A percentile compares a stretch with the other conserved stretches of the same genome.
phyloP scores from a whole-genome alignment of 2,113 vertebrate species.

The Epinephelus fuscoguttatus region DNA sequence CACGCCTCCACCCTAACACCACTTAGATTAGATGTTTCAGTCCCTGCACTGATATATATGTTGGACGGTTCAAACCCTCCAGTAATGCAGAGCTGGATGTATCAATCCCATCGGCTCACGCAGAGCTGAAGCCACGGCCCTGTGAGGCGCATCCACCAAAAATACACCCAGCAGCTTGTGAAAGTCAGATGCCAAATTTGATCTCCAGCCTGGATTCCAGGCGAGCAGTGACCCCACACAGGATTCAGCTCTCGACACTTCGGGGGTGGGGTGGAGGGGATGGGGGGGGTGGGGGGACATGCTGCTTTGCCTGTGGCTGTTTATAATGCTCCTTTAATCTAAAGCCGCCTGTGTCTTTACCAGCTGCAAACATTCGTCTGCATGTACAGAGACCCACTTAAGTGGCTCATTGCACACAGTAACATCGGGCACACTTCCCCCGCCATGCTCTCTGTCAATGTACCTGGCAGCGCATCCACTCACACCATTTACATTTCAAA shows the following conservation, averaged over 20 bases:
- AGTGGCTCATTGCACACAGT: conserved; percentile 51
- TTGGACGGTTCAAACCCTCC: conserved; percentile 32
- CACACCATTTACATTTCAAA: conserved; percentile 79
- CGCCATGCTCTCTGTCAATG: conserved; percentile 49
- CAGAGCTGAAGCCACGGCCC: conserved; percentile 10
- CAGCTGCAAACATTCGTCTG: conserved; percentile 43
- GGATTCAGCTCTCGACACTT: background rate
- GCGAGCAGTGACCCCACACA: conserved; percentile 9
- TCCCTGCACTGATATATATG: conserved; percentile 31
- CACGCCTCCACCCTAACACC: background rate
- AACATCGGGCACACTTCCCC: conserved; percentile 43
- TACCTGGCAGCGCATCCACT: conserved; percentile 66
- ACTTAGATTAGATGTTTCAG: conserved; percentile 32
- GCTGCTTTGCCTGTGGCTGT: conserved; percentile 29
- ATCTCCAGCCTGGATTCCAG: conserved; percentile 26
- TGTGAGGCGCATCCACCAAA: background rate
- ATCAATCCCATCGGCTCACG: conserved; percentile 35
- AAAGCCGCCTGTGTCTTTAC: conserved; percentile 36
- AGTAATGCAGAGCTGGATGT: conserved; percentile 7
- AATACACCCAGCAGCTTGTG: conserved; percentile 31
- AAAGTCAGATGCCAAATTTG: conserved; percentile 39
- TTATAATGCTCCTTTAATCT: conserved; percentile 51
- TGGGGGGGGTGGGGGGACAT: background rate
- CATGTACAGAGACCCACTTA: conserved; percentile 45
- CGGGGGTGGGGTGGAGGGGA: no score